Base-by-base conservation (phyloP, 2,113 vertebrate genomes). In the Hassar affinis region DNA sequence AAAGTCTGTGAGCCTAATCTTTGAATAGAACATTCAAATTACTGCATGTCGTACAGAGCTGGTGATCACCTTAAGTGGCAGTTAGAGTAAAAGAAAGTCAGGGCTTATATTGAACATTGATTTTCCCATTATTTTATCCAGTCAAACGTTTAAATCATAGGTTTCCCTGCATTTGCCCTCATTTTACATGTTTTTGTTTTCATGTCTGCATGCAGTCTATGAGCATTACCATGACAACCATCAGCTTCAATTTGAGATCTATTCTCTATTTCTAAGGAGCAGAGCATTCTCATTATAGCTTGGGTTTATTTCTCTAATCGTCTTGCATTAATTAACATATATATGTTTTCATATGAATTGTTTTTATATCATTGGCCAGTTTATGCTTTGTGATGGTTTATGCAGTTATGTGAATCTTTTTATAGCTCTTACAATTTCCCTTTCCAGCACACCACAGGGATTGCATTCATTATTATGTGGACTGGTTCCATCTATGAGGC, bases 161-260 rank as follows among this genome's bases (percentile, higher is more conserved):
- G 30, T 27, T 57, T 61, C 33, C 17, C 72, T 52, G 25, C 25
- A 12, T 74, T 27, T 74, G 25, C 25, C 15, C 49, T 75, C 27
- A n/a, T 52, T 84, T 68, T 18, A 35, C 74, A 68, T 69, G 49
- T 78, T 77, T 78, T 83, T 78, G 35, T 84, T 84, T 84, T 78
- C 4, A 1, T 59, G 38, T 38, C n/a, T 77, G 30, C 56, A 77
- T 33, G 17, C 72, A 42, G 59, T 78, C 61, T 84, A 69, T 84
- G 74, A 68, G 57, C 42, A 84, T 84, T 27, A 27, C 75, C 75
- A 84, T 84, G 82, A 76, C 47, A 78, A 84, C 75, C 27, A 22
- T 18, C 35, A 68, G 61, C 61, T 68, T 76, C 8, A 27, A 42
- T 81, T 69, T 57, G 49, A 56, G 72, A 83, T 15, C 72, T 83